Evolutionary conservation across 2,888 invertebrate genomes (phyloP).

Genomic region (Apotomis capreana): DNA sequence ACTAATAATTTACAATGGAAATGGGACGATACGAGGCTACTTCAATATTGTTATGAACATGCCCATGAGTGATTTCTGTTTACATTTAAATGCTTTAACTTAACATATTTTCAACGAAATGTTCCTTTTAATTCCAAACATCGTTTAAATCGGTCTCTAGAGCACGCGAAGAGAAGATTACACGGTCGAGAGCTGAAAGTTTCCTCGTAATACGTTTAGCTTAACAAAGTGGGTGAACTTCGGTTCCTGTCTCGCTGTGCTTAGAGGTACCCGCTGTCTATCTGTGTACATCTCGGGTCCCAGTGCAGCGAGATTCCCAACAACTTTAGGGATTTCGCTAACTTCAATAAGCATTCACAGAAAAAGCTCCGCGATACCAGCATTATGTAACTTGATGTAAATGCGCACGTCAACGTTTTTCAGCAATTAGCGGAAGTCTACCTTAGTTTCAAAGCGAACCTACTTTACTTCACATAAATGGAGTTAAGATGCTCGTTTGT

Average conservation of each 20-base stretch:
- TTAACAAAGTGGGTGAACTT: constrained; percentile 14
- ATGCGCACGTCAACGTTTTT: no score
- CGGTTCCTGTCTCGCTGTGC: constrained; percentile 10
- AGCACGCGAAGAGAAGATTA: constrained; percentile 23
- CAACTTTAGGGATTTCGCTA: background rate
- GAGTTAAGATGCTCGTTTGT: no score
- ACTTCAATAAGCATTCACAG: background rate
- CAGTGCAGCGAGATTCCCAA: background rate
- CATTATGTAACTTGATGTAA: no score
- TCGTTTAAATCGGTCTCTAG: constrained; percentile 27
- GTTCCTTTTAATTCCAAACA: constrained; percentile 30
- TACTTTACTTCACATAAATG: no score
- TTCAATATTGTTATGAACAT: background rate
- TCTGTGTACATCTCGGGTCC: background rate
- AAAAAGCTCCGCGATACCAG: background rate
- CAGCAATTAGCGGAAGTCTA: no score
- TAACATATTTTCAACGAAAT: constrained; percentile 10
- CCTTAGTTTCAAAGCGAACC: no score
- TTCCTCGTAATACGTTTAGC: constrained; percentile 22
- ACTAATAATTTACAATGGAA: no score
- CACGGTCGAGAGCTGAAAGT: constrained; percentile 22
- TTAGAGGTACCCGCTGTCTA: background rate
- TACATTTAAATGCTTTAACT: background rate
- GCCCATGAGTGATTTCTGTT: background rate
- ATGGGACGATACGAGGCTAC: background rate